These are phyloP conservation scores for Ectropis grisescens DNA, from an alignment of 1,140 invertebrate genomes.

Conservation along the genomic window DNA sequence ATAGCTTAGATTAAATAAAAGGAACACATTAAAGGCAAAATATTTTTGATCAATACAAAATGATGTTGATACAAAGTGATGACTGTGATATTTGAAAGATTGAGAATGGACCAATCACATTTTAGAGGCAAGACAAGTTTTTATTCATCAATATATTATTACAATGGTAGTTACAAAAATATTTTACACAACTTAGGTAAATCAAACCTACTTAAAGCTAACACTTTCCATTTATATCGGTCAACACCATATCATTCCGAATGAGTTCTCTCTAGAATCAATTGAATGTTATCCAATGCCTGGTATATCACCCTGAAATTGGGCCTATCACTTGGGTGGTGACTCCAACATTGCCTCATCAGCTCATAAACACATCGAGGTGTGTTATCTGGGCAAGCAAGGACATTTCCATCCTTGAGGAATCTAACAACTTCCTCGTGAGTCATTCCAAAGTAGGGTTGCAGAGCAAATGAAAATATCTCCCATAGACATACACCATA, in stretches of 20 bases:
- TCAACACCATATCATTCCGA: constrained; percentile 47
- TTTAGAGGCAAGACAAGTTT: too few species aligned
- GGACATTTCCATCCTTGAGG: constrained; percentile 91
- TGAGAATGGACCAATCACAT: too few species aligned
- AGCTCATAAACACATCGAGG: constrained; percentile 91
- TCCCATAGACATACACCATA: constrained; percentile 95
- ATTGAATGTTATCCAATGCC: constrained; percentile 76
- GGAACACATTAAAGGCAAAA: too few species aligned
- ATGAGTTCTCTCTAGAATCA: constrained; percentile 69
- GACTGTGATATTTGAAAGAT: too few species aligned
- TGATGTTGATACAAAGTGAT: too few species aligned
- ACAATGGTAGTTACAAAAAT: too few species aligned
- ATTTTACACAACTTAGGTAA: too few species aligned
- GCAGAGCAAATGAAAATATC: constrained; percentile 93
- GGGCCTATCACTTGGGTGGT: constrained; percentile 85
- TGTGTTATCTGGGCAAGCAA: constrained; percentile 90
- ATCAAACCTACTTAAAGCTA: too few species aligned
- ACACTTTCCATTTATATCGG: too few species aligned
- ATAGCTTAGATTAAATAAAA: too few species aligned
- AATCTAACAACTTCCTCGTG: constrained; percentile 95
- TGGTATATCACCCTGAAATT: constrained; percentile 84
- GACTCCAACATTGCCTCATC: constrained; percentile 94
- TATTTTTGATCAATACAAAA: too few species aligned
- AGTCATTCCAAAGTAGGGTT: constrained; percentile 95
- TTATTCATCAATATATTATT: too few species aligned